Base-by-base conservation (phyloP, 1,140 invertebrate genomes). In the Aricia agestis region DNA sequence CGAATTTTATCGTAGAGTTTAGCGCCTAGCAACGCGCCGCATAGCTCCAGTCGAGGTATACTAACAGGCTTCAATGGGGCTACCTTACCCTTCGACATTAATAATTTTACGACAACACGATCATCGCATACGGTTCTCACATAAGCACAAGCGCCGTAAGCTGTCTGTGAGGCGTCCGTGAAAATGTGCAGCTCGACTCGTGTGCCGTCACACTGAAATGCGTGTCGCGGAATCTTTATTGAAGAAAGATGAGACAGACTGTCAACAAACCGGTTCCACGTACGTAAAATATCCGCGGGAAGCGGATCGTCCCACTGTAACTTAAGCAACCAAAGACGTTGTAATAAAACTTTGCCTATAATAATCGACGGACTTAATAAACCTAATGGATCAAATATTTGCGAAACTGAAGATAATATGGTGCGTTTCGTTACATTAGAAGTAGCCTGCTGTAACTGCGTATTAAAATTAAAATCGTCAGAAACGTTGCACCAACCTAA, bases 261-360 rank as follows among this genome's bases (percentile, higher is more conserved):
- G 25, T n/a, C 59, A 4, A 57, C 10, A 18, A 72, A 72, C 11
- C 17, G 15, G 11, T 68, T 61, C 66, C 71, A 72, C 6, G 32
- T 18, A 15, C 13, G 66, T 18, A 19, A 17, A 13, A 72, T 36
- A 13, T 61, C 45, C 4, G 4, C 11, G 6, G 81, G 77, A 17
- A 86, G 63, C 6, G 65, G 42, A 10, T 77, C 77, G 68, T 88
- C 84, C 84, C 79, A 88, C 25, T 72, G 45, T 15, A 82, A 13
- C 41, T 79, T 76, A 9, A 57, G 10, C 9, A 66, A 45, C 81
- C 82, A 84, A 13, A 85, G 59, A 58, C 78, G 13, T 72, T 87
- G 78, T 13, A 86, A 63, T 11, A 85, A 57, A 11, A 79, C 57
- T 72, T 86, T 78, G 10, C 41, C 61, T 15, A 57, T 65, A 57